These are phyloP conservation scores for Melanerpes aurifrons DNA, from an alignment of 2,113 vertebrate genomes.

Conservation along the genomic window DNA sequence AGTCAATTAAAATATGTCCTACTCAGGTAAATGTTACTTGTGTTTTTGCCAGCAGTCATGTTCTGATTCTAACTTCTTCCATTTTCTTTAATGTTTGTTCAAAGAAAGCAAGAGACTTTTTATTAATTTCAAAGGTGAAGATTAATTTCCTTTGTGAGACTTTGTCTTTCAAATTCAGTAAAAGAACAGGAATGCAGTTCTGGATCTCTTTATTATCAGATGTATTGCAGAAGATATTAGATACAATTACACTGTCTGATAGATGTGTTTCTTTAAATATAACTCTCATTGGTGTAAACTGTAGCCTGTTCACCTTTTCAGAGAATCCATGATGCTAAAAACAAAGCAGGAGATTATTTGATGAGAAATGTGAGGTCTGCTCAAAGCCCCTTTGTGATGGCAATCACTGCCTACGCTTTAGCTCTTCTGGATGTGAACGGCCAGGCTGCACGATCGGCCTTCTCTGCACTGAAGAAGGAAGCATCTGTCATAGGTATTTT, in stretches of 20 bases:
- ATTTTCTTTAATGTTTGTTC: neutral
- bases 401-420: slow-evolving; percentile 85
- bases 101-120: neutral
- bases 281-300: neutral
- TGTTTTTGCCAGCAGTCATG: neutral
- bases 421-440: slow-evolving; percentile 74
- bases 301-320: slow-evolving; percentile 60
- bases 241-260: rapidly evolving
- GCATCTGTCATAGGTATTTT: slow-evolving; percentile 79
- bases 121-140: neutral
- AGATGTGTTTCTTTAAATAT: neutral
- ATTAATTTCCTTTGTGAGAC: neutral
- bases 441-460: neutral
- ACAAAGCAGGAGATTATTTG: slow-evolving; percentile 80
- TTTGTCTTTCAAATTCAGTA: neutral
- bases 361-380: slow-evolving; percentile 62
- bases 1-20: slow-evolving; percentile 73
- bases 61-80: neutral
- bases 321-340: slow-evolving; percentile 77
- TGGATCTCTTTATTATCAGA: neutral
- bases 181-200: neutral
- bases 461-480: slow-evolving; percentile 73
- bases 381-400: slow-evolving; percentile 83
- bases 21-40: slow-evolving; percentile 71
- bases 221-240: neutral